These are phyloP conservation scores for Dermochelys coriacea DNA, from an alignment of 2,797 vertebrate genomes.

Conservation along the genomic window DNA sequence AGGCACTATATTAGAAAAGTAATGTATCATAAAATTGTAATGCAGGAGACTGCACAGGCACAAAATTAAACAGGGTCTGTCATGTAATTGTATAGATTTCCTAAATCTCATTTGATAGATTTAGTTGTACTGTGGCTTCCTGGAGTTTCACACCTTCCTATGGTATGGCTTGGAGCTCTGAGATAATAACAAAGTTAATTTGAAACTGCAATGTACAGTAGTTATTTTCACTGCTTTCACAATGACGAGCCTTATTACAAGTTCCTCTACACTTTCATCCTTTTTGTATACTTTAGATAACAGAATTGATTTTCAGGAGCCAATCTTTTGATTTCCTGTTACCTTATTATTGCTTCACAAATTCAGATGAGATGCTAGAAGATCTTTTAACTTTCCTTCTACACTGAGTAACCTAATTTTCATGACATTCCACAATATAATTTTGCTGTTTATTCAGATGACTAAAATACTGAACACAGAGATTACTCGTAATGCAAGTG, in stretches of 20 bases:
- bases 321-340: conserved; percentile 15
- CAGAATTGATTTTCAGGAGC: conserved; percentile 32
- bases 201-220: neutral
- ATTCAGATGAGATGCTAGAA: conserved; percentile 60
- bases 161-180: neutral
- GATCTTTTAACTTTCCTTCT: conserved; percentile 58
- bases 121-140: conserved; percentile 12
- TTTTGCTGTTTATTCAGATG: conserved; percentile 66
- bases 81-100: neutral
- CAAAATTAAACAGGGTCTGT: conserved; percentile 8
- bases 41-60: neutral
- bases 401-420: conserved; percentile 51
- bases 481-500: conserved; percentile 56
- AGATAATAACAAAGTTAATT: neutral
- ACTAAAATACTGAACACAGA: conserved; percentile 57
- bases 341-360: conserved; percentile 61
- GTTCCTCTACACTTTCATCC: conserved; percentile 29
- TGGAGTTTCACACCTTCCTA: conserved; percentile 10
- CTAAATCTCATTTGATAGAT: conserved; percentile 1
- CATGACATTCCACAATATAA: conserved; percentile 45
- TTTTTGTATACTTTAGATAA: conserved; percentile 43
- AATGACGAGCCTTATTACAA: neutral
- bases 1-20: conserved; percentile 15
- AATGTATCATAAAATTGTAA: conserved; percentile 12
- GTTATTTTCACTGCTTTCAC: neutral